Conservation (phyloP, 2,888 invertebrate genomes). For the Asteroscopus sphinx region DNA sequence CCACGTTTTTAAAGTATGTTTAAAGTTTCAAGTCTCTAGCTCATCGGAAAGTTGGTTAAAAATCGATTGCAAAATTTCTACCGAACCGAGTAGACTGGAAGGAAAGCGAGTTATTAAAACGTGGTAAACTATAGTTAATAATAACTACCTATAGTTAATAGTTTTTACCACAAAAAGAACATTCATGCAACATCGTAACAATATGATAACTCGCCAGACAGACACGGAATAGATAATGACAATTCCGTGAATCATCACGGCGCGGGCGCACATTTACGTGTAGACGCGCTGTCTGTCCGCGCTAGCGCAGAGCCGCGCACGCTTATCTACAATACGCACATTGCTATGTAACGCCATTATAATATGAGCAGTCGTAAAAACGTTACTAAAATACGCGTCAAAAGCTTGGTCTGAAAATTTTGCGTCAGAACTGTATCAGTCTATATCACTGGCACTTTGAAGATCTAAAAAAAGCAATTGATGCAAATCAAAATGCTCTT, state of each 20-base stretch:
- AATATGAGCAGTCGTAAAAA: slow-evolving; percentile 12
- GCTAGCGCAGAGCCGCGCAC: slow-evolving; percentile 12
- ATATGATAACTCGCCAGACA: slow-evolving; percentile 17
- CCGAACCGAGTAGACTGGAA: no score
- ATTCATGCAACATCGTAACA: background rate
- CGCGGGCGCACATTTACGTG: slow-evolving; percentile 6
- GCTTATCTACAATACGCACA: slow-evolving; percentile 1
- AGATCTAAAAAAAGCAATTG: no score
- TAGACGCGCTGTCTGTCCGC: slow-evolving; percentile 45
- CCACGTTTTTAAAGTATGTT: no score
- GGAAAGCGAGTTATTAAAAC: no score
- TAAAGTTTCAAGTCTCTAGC: no score
- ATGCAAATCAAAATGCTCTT: no score
- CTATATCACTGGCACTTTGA: no score
- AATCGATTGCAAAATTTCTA: no score
- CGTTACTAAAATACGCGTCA: slow-evolving; percentile 18
- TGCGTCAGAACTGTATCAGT: slow-evolving; percentile 7
- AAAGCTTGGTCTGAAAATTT: slow-evolving; percentile 16
- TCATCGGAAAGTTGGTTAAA: no score
- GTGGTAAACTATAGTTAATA: no score
- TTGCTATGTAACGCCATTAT: slow-evolving; percentile 3
- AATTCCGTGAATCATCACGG: slow-evolving; percentile 36
- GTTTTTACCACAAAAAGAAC: background rate
- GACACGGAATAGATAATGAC: slow-evolving; percentile 34
- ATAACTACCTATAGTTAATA: no score